Percentiles rank a stretch among this genome's conserved stretches.
Conservation (phyloP, 1,140 invertebrate genomes). For the Limonius californicus region DNA sequence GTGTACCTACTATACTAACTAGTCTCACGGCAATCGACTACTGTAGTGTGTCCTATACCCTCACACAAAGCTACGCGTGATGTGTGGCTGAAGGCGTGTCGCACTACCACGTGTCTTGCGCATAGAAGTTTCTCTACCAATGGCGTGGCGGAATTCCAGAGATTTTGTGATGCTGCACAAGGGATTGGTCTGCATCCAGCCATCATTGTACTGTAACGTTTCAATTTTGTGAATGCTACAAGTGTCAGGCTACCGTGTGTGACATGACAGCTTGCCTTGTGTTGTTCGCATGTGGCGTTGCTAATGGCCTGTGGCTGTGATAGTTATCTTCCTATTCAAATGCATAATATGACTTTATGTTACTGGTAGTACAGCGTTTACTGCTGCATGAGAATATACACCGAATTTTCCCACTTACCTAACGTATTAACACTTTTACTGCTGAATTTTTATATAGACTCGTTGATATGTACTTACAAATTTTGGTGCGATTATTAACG, state of each 20-base stretch:
- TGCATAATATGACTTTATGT: constrained; percentile 16
- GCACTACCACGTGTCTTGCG: constrained; percentile 33
- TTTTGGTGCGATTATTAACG: too few relatives aligned
- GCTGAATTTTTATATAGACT: too few relatives aligned
- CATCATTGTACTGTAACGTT: constrained; percentile 45
- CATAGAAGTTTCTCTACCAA: constrained; percentile 31
- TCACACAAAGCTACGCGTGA: constrained; percentile 15
- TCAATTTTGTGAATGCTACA: constrained; percentile 44
- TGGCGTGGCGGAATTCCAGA: constrained; percentile 19
- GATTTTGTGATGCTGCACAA: constrained; percentile 35
- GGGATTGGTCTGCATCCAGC: constrained; percentile 44
- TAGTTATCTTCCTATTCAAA: constrained; percentile 26
- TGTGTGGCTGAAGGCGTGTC: constrained; percentile 31
- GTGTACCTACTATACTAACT: neutral
- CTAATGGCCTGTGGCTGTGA: constrained; percentile 30
- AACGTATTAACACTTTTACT: too few relatives aligned
- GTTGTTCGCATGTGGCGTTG: constrained; percentile 36
- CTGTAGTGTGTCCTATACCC: neutral
- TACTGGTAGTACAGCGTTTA: neutral
- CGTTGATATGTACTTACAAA: too few relatives aligned
- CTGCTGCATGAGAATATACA: neutral
- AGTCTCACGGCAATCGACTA: neutral
- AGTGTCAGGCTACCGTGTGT: constrained; percentile 44
- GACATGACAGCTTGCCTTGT: constrained; percentile 44
- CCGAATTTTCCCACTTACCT: too few relatives aligned